A percentile compares a stretch with the other conserved stretches of the same genome.
These are phyloP conservation scores for Drosophila orosa DNA, from an alignment of 1,140 invertebrate genomes.

Conservation along the genomic window DNA sequence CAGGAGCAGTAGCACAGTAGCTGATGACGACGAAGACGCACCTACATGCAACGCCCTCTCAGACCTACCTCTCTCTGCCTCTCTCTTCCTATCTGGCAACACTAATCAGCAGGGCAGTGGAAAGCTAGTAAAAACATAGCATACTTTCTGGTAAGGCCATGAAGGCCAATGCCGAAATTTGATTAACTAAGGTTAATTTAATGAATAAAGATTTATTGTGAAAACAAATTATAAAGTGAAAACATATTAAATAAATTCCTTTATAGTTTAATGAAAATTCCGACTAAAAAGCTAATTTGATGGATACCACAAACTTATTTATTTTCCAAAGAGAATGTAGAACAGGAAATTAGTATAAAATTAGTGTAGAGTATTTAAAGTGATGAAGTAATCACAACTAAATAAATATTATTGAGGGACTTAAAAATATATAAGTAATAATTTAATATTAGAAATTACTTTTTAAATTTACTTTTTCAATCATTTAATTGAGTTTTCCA, in stretches of 20 bases:
- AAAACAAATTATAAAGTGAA: too few relatives aligned
- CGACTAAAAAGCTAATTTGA: neutral
- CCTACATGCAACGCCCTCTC: slow-evolving; percentile 50
- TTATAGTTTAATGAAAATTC: neutral
- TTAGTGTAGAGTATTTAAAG: neutral
- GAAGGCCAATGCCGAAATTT: neutral
- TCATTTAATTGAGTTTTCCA: neutral
- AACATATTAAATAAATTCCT: neutral
- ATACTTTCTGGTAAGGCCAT: slow-evolving; percentile 21
- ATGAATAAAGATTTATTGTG: too few relatives aligned
- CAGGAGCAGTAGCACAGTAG: slow-evolving; percentile 43
- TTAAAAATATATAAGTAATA: neutral
- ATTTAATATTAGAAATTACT: neutral
- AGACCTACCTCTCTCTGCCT: slow-evolving; percentile 2
- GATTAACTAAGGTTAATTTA: neutral
- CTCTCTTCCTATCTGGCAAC: slow-evolving; percentile 12
- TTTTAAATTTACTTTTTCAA: neutral
- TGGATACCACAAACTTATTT: too few relatives aligned
- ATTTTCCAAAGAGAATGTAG: too few relatives aligned
- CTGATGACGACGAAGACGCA: slow-evolving; percentile 47
- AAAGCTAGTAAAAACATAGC: slow-evolving; percentile 4
- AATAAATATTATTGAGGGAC: neutral
- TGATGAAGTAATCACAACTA: neutral
- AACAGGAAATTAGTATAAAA: too few relatives aligned
- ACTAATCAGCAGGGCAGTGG: slow-evolving; percentile 33